Base-by-base conservation (phyloP, 2,888 invertebrate species). In the Sinhomidia bicolor region DNA sequence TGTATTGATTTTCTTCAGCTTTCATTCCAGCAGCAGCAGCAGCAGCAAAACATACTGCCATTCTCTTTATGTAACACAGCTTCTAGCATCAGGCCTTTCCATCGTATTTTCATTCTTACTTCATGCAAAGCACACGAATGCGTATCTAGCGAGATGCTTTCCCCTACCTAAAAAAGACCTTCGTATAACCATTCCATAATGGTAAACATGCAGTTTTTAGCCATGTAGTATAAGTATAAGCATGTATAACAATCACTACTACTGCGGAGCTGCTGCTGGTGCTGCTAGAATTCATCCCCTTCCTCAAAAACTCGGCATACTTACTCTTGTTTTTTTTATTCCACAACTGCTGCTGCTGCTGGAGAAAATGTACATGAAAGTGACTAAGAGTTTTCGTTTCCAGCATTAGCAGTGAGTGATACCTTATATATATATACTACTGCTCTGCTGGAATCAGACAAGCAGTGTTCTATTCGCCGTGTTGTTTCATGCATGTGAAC, bases 1-100 rank as follows among this genome's bases (percentile, higher is more conserved):
- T 71, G 60, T 89, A 89, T 89, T 85, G 89, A 89, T 89, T 89
- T 89, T 89, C 89, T 47, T 29, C 80, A 57, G 57, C 60, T 71
- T 71, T 80, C 47, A 41, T 86, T 51, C 36, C 51, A 32, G 20
- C 71, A 47, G 23, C 32, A 60, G 36, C 32, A 57, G 57, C 29
- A 32, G 81, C 26, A 29, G 23, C 36, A 57, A 41, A 80, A 79
- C 3, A 3, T 9, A 9, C n/a, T 12, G 76, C 76, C n/a, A 1
- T 6, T 23, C 20, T 74, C 6, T 9, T 14, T 14, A 14, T 32
- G 6, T 68, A 36, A 36, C 9, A 9, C 36, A 36, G 36, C 36
- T n/a, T n/a, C n/a, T 47, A 47, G 47, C 47, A 47, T 47, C 14
- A 47, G 14, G 47, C 14, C 12, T 47, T 14, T 47, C 10, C 47